Evolutionary conservation across 64 coral and sea anemone genomes (phyloP).

Genomic region (Stylophora pistillata): DNA sequence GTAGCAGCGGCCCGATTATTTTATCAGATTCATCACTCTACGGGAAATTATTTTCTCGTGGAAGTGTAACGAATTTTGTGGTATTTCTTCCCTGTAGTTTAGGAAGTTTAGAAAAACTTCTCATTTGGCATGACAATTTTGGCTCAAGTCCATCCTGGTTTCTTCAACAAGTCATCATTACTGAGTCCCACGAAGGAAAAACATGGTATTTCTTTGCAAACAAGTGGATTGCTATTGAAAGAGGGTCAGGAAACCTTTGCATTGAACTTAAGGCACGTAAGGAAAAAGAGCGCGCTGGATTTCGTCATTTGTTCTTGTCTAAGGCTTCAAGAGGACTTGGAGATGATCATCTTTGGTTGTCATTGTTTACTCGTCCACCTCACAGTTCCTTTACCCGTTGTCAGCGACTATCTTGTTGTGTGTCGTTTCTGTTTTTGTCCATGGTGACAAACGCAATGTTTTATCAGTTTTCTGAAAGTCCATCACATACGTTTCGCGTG

Average conservation of each 20-base stretch:
- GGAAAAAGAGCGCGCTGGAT: conserved; percentile 35
- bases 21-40: conserved; percentile 16
- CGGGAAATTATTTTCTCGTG: conserved; percentile 28
- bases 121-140: conserved; percentile 60
- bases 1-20: conserved; percentile 22
- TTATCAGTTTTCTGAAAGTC: conserved; percentile 29
- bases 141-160: conserved; percentile 58
- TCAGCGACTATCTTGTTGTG: conserved; percentile 51
- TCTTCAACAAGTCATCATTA: conserved; percentile 36
- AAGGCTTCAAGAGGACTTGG: conserved; percentile 29
- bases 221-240: conserved; percentile 62
- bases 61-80: conserved; percentile 46
- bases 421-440: conserved; percentile 33
- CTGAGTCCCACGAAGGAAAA: conserved; percentile 36
- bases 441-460: conserved; percentile 74
- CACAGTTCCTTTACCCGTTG: conserved; percentile 51
- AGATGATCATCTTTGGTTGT: conserved; percentile 69
- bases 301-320: conserved; percentile 11
- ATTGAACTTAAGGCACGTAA: neutral
- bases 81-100: neutral
- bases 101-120: conserved; percentile 26
- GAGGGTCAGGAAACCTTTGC: conserved; percentile 41
- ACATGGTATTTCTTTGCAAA: conserved; percentile 50
- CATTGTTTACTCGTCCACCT: conserved; percentile 37
- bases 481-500: conserved; percentile 12